Evolutionary conservation across 1,140 invertebrate species (phyloP).

Genomic region (Drosophila pseudoananassae): DNA sequence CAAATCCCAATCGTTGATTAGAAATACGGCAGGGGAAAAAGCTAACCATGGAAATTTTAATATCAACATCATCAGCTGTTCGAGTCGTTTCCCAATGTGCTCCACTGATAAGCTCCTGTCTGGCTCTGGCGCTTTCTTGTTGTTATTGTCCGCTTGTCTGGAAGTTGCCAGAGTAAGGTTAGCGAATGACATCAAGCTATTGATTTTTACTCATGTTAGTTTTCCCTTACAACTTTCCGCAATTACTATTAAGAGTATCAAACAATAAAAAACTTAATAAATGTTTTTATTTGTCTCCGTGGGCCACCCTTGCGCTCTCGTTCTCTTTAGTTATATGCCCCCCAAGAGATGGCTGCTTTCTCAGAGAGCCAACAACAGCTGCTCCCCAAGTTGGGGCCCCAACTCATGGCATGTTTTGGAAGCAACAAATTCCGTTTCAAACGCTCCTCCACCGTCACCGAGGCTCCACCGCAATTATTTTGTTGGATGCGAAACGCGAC

Average conservation of each 20-base stretch:
- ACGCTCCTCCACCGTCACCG: constrained; percentile 39
- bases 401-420: constrained; percentile 63
- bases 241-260: background rate
- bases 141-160: constrained; percentile 23
- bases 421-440: constrained; percentile 68
- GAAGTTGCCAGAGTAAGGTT: constrained; percentile 39
- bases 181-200: constrained; percentile 36
- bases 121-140: constrained; percentile 13
- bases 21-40: background rate
- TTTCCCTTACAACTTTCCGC: background rate
- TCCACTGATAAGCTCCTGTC: constrained; percentile 50
- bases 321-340: background rate
- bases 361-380: constrained; percentile 45
- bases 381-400: constrained; percentile 15
- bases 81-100: constrained; percentile 20
- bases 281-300: background rate
- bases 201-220: constrained; percentile 15
- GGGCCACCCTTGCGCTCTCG: background rate
- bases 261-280: background rate
- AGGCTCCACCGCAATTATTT: constrained; percentile 38
- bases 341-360: constrained; percentile 22
- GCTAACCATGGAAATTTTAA: constrained; percentile 44
- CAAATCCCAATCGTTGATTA: constrained; percentile 37
- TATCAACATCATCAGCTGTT: constrained; percentile 26
- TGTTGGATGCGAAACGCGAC: constrained; percentile 20